Evolutionary conservation across 2,113 vertebrate species (phyloP), one percentile per base, ranked within the genome.

Genomic region (Pagrus major): DNA sequence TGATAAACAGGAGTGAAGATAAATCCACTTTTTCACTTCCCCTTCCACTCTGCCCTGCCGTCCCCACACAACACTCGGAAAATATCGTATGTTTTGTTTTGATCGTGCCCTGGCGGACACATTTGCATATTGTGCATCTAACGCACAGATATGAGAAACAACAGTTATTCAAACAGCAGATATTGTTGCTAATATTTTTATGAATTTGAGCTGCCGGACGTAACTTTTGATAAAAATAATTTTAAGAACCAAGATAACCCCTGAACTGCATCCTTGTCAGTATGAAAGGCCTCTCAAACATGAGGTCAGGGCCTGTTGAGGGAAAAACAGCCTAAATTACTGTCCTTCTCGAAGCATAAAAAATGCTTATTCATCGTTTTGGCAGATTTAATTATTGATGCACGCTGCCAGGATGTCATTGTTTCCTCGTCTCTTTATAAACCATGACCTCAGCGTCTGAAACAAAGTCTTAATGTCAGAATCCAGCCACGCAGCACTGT

Each of bases 361-460:
- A 49, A 14, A 51, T 42, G 33, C 42, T 55, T 21, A 41, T 29
- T 42, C 44, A 54, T 64, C 10, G n/a, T 55, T 71, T 31, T 41
- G 42, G 18, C 52, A 31, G 39, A 31, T 31, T 42, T 7, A 39
- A 39, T 18, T 31, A 29, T 67, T 2, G 39, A 39, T 63, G 46
- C 21, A 29, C 29, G 20, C 64, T 31, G 44, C 12, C 29, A 23
- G 69, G 25, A 59, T 47, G 41, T 54, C 58, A 49, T 69, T 44
- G 58, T 81, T 61, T 46, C 46, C 56, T 44, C 70, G 29, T 25
- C 59, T 71, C 58, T 16, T 42, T 61, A 12, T 15, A 18, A 42
- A 1, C 2, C 37, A 56, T 70, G 68, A 81, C 64, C 33, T 77
- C 77, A 77, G 21, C 9, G 35, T 68, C 85, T 76, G 31, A 35